Conservation (phyloP, 2,797 vertebrate species). For the Darevskia mixta region DNA sequence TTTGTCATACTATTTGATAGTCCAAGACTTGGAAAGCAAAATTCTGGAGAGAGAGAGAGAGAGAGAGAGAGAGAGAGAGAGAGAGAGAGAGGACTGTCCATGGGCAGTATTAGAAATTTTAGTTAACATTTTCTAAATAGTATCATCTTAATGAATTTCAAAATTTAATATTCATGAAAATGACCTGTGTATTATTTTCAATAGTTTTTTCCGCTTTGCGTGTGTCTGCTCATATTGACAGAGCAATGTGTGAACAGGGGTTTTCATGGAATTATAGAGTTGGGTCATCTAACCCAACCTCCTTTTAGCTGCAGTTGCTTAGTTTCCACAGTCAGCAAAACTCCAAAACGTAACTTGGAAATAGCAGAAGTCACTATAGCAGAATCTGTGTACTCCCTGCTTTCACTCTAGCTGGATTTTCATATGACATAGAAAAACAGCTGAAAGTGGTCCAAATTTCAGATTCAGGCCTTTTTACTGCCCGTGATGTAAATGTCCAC, state of each 20-base stretch:
- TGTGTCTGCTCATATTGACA: background rate
- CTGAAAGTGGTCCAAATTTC: background rate
- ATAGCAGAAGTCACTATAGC: background rate
- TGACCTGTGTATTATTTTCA: background rate
- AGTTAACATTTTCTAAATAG: background rate
- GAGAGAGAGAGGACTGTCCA: background rate
- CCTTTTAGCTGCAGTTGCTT: background rate
- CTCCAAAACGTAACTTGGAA: background rate
- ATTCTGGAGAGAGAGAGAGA: background rate
- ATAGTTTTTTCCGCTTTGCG: background rate
- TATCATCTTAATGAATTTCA: background rate
- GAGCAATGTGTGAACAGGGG: background rate
- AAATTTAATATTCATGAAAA: background rate
- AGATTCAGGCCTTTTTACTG: background rate
- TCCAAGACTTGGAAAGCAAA: background rate
- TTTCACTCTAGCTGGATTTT: background rate
- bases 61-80: background rate
- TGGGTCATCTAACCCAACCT: too few relatives aligned
- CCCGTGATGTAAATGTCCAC: background rate
- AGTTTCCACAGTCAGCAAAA: background rate
- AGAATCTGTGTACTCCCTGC: background rate
- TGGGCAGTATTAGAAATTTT: background rate
- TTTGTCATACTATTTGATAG: background rate
- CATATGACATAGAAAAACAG: background rate
- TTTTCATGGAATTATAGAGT: too few relatives aligned